These are phyloP conservation scores for Archivesica marissinica DNA, from an alignment of 1,140 invertebrate species.

Conservation along the genomic window DNA sequence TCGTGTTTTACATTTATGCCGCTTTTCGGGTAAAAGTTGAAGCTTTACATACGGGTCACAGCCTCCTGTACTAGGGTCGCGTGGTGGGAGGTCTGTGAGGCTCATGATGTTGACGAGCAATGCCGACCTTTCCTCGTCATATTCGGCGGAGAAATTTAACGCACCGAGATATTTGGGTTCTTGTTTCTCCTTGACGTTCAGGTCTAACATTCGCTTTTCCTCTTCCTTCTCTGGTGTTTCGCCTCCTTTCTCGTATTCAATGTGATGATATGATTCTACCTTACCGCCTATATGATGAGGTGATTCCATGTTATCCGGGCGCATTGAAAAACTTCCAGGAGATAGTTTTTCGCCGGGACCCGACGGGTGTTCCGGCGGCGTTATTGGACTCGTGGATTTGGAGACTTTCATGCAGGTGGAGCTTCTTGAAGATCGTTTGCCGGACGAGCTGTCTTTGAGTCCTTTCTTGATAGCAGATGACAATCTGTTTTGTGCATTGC, in stretches of 20 bases:
- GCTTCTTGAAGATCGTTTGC: conserved; percentile 70
- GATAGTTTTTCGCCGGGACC: conserved; percentile 68
- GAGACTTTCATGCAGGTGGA: conserved; percentile 75
- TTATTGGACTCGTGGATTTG: conserved; percentile 79
- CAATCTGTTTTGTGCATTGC: conserved; percentile 79
- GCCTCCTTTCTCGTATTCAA: conserved; percentile 85
- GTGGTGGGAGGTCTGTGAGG: conserved; percentile 77
- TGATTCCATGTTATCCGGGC: conserved; percentile 66
- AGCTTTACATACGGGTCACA: conserved; percentile 95
- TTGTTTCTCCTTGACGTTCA: conserved; percentile 66
- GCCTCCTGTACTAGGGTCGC: conserved; percentile 87
- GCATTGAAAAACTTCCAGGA: conserved; percentile 68
- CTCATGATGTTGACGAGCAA: conserved; percentile 95
- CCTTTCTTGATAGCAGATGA: conserved; percentile 83
- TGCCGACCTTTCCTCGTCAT: conserved; percentile 94
- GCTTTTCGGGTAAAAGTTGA: conserved; percentile 92
- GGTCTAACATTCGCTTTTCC: conserved; percentile 66
- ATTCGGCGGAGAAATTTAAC: conserved; percentile 90
- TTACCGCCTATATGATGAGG: conserved; percentile 59
- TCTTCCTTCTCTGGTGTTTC: conserved; percentile 73
- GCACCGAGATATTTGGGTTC: conserved; percentile 89
- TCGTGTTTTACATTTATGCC: conserved; percentile 94
- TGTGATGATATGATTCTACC: conserved; percentile 70
- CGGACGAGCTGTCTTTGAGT: conserved; percentile 77
- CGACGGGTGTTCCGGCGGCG: conserved; percentile 69